Evolutionary conservation across 2,113 vertebrate species (phyloP).

Genomic region (Melanerpes formicivorus): DNA sequence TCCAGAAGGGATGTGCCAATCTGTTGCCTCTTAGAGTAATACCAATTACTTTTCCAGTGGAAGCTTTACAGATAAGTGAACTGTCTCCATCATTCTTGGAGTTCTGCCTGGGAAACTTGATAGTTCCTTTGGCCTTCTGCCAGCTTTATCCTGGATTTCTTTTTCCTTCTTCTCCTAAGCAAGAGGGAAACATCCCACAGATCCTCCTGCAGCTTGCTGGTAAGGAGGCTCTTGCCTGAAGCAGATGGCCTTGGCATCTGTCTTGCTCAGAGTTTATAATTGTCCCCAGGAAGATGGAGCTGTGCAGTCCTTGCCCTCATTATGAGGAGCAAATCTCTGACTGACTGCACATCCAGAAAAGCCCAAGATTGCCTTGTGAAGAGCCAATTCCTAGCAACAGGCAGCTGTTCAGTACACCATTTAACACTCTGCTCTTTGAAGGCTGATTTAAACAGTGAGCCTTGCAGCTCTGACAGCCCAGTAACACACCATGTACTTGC

Average conservation of each 20-base stretch:
- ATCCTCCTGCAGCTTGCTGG: background rate
- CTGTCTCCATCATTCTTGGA: background rate
- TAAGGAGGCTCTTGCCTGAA: background rate
- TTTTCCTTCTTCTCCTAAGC: background rate
- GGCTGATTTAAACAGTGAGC: background rate
- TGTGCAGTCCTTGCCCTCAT: slow-evolving; percentile 26
- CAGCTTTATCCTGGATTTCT: background rate
- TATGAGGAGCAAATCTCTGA: background rate
- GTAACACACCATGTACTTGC: background rate
- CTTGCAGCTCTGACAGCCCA: background rate
- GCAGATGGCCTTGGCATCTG: slow-evolving; percentile 55
- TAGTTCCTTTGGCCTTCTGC: background rate
- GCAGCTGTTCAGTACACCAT: background rate
- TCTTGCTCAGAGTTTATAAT: background rate
- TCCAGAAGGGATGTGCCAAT: background rate
- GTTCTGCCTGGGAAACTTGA: background rate
- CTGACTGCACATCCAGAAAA: background rate
- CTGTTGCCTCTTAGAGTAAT: background rate
- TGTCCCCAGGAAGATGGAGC: slow-evolving; percentile 2
- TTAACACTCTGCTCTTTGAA: background rate
- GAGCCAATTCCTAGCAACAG: background rate
- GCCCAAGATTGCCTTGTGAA: background rate
- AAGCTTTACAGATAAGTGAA: background rate
- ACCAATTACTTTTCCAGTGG: background rate
- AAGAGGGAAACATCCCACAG: background rate